Percentiles rank a stretch among this genome's conserved stretches.
These are phyloP conservation scores for Orthonevra nobilis DNA, from an alignment of 2,888 invertebrate species.

Conservation along the genomic window DNA sequence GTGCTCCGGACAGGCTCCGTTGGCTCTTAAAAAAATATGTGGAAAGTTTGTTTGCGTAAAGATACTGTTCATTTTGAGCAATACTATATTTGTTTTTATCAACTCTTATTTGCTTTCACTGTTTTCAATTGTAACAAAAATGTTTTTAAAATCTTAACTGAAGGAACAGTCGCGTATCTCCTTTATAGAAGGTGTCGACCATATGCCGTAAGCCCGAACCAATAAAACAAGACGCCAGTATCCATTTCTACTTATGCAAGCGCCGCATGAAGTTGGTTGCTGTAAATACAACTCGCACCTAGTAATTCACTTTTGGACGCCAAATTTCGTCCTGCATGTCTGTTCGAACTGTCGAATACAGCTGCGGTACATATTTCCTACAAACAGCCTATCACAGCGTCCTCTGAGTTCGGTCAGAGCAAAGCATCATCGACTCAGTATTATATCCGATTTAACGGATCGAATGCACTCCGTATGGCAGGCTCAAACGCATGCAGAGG, in stretches of 20 bases:
- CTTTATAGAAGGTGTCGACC: background rate
- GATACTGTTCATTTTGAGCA: too few relatives aligned
- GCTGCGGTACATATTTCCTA: constrained; percentile 6
- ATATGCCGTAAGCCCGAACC: background rate
- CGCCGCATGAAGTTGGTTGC: constrained; percentile 6
- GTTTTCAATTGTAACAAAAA: constrained; percentile 2
- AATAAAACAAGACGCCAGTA: too few relatives aligned
- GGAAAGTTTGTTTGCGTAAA: too few relatives aligned
- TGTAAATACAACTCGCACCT: background rate
- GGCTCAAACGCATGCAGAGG: constrained; percentile 18
- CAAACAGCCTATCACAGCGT: constrained; percentile 5
- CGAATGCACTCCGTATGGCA: constrained; percentile 30
- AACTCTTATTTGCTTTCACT: too few relatives aligned
- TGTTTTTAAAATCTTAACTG: constrained; percentile 12
- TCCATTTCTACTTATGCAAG: constrained; percentile 24
- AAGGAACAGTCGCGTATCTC: background rate
- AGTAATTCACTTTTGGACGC: background rate
- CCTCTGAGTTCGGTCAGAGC: constrained; percentile 21
- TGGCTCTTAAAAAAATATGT: too few relatives aligned
- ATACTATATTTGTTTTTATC: too few relatives aligned
- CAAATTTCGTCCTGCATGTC: background rate
- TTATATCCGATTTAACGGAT: constrained; percentile 59
- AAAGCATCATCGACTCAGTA: constrained; percentile 37
- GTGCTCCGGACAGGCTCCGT: too few relatives aligned
- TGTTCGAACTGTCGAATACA: background rate